Evolutionary conservation across 2,797 vertebrate species (phyloP), one percentile per base, ranked within the genome.

Genomic region (Channallabes apus): DNA sequence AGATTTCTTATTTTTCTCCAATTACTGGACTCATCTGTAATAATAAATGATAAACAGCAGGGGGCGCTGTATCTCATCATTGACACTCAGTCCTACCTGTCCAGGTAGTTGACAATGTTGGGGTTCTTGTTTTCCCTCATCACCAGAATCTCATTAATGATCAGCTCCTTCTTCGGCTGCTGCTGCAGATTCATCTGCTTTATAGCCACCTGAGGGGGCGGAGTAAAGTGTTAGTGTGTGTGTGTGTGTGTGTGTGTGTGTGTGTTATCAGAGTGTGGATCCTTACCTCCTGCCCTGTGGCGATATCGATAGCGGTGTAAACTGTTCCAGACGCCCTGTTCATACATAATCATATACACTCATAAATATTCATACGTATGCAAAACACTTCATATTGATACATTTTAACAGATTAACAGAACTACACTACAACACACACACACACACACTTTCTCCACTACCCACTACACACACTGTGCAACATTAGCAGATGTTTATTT

Each of bases 111-210:
- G 80, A 99, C 98, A 86, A 99, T 99, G 88, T 99, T 99, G 59
- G 97, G 96, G 94, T 99, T 99, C 92, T 99, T 99, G 97, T 99
- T 99, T 99, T 99, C 98, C 98, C 98, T 99, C 98, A 99, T 99
- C 94, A 99, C 98, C 85, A 99, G 91, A 93, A 99, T 99, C 96
- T 99, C 98, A 92, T 99, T 99, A 93, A 99, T 99, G 95, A 99
- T 99, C 95, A 99, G 93, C 94, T 99, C 98, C 90, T 99, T 99
- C 95, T 99, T 99, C 88, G 98, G 98, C 92, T 99, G 98, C 89
- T 99, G 97, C 91, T 99, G 98, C 79, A 99, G 95, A 93, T 99
- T 99, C 98, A 99, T 99, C 95, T 99, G 98, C 89, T 99, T 99
- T 92, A 99, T 99, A 87, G 98, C 98, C 93, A 99, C 98, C 98